Evolutionary conservation across 2,113 vertebrate genomes (phyloP).

Genomic region (Prinia subflava): DNA sequence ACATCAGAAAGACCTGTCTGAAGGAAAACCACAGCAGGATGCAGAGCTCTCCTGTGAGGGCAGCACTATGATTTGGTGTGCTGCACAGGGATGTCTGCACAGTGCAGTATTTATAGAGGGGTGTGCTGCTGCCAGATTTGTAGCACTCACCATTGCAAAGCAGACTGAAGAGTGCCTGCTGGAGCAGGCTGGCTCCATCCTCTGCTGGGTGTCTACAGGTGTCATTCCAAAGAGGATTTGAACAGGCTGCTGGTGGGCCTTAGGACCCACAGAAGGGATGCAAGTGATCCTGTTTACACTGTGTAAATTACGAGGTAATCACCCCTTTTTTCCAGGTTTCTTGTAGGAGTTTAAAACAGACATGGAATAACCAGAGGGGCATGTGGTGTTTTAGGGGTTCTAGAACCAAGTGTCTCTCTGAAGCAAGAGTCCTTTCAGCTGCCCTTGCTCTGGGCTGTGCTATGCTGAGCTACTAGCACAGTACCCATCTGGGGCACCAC

Average conservation of each 20-base stretch:
- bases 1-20: neutral
- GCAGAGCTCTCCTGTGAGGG: neutral
- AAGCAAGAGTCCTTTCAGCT: neutral
- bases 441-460: neutral
- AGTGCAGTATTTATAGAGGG: neutral
- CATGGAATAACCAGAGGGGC: neutral
- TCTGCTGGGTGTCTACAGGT: neutral
- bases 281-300: neutral
- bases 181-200: neutral
- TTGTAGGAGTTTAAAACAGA: neutral
- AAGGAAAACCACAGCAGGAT: neutral
- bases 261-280: neutral
- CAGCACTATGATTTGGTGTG: neutral
- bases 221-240: neutral
- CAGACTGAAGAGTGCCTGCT: neutral
- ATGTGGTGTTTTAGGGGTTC: neutral
- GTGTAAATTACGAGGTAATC: neutral
- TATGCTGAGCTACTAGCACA: neutral
- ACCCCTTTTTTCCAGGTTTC: neutral
- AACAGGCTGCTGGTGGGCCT: neutral
- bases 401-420: neutral
- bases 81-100: neutral
- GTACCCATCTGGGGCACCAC: neutral
- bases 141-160: rapidly evolving
- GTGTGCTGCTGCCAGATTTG: neutral